Evolutionary conservation across 2,113 vertebrate species (phyloP), one percentile per base, ranked within the genome.

Genomic region (Conger conger): DNA sequence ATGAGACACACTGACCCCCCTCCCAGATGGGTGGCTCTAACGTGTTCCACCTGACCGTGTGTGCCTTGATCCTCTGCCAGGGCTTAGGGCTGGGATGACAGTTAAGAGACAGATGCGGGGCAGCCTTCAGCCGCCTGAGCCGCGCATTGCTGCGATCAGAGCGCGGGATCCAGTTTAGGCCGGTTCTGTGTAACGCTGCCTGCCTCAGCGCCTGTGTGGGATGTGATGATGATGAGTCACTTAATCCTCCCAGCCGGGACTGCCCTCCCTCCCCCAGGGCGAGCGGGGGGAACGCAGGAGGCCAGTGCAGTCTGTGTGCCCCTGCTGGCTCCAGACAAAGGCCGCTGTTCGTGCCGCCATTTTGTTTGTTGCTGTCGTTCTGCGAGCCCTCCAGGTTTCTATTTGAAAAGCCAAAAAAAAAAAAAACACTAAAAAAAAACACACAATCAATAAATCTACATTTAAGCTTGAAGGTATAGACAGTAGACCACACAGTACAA

Each of bases 181-280:
- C 87, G 88, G 94, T 91, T 94, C 76, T 82, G 83, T 42, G 87
- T 86, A 90, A 89, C 45, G 79, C 88, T 88, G 88, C 88, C 84
- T 87, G 79, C 35, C 68, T 50, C 77, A 33, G 82, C 76, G 87
- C 78, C 88, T 81, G 83, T 77, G 88, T 86, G 88, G 85, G 45
- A n/a, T n/a, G n/a, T n/a, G n/a, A n/a, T 80, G 36, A 79, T 85
- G 83, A 84, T 89, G 88, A 88, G 87, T 91, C 89, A 93, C 90
- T 88, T 92, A 92, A 93, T 93, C 90, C 87, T 81, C 89, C 80
- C 86, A 76, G 81, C 86, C 78, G 63, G 88, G 80, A 79, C 50
- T 37, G 38, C 42, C 23, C 78, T 38, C 35, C 78, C 36, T 20
- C 79, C 38, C 38, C 35, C 30, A 30, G 11, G 79, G 76, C 77